Base-by-base conservation (phyloP, 1,140 invertebrate genomes). In the Hylaeus volcanicus region DNA sequence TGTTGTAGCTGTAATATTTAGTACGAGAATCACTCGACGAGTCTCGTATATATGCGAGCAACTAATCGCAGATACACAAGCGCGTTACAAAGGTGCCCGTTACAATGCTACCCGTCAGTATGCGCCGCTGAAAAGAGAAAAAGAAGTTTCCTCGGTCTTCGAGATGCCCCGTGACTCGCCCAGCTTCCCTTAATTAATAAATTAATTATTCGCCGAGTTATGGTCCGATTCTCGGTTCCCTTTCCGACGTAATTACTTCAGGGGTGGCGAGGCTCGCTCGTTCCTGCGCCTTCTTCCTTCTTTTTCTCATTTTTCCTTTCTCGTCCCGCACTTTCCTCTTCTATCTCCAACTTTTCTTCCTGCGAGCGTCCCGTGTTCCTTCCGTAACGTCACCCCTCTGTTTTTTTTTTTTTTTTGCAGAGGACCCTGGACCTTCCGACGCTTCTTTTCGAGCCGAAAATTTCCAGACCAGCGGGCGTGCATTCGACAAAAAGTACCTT, bases 161-260 rank as follows among this genome's bases (percentile, higher is more conserved):
- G 26, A 58, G 43, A 11, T 48, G 51, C 61, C 66, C 9, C 58
- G 53, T 48, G 43, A 80, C 69, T 53, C 45, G 56, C 39, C 45
- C 53, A 56, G 56, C 55, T 65, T 41, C 58, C 80, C 69, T 82
- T 85, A 86, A 86, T 86, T 85, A 51, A 80, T 82, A 80, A 86
- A 86, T 86, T 86, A 86, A 85, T 85, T 85, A 82, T 86, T 83
- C 79, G 56, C 45, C 56, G 64, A 77, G 69, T 82, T 82, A 86
- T 64, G 72, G 74, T 41, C 39, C 45, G 77, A 85, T 85, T 80
- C 72, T 79, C 79, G 63, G 43, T 71, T 64, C 68, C 39, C 51
- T 53, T 41, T 66, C 37, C 63, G 26, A 41, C 51, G 68, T 79
- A 86, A 86, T 86, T 84, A 79, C 78, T 74, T 66, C 64, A 51